phyloP scores from a whole-genome alignment of 1,140 invertebrate genomes.

The Philaenus spumarius region DNA sequence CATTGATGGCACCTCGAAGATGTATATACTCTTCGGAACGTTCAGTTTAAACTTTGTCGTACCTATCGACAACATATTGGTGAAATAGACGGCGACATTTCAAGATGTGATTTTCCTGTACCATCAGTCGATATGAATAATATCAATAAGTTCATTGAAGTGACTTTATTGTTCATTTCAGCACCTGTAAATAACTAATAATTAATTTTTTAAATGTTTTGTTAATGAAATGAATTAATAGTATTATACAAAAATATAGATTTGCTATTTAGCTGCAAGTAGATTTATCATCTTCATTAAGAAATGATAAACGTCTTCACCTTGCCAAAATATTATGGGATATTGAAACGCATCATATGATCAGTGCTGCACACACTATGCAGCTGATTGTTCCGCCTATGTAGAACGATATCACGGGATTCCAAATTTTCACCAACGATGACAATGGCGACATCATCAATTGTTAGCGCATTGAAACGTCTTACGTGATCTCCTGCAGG shows the following conservation, averaged over 20 bases:
- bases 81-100: constrained; percentile 31
- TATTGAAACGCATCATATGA: no score
- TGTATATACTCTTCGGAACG: constrained; percentile 35
- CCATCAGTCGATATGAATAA: constrained; percentile 33
- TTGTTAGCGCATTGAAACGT: constrained; percentile 30
- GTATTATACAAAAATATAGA: no score
- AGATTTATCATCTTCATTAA: constrained; percentile 31
- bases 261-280: background rate
- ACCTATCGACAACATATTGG: constrained; percentile 43
- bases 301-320: constrained; percentile 39
- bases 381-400: constrained; percentile 29
- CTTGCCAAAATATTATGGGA: constrained; percentile 41
- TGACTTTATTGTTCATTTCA: constrained; percentile 26
- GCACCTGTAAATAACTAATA: background rate
- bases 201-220: no score
- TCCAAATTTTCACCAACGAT: constrained; percentile 31
- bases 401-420: constrained; percentile 30
- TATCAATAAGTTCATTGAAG: constrained; percentile 27
- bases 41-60: constrained; percentile 43
- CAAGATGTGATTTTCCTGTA: constrained; percentile 30
- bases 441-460: constrained; percentile 29
- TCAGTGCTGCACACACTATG: constrained; percentile 29
- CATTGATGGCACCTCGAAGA: no score
- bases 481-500: constrained; percentile 31
- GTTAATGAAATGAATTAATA: no score